Evolutionary conservation across 1,140 invertebrate genomes (phyloP).

Genomic region (Drosophila baimaii): DNA sequence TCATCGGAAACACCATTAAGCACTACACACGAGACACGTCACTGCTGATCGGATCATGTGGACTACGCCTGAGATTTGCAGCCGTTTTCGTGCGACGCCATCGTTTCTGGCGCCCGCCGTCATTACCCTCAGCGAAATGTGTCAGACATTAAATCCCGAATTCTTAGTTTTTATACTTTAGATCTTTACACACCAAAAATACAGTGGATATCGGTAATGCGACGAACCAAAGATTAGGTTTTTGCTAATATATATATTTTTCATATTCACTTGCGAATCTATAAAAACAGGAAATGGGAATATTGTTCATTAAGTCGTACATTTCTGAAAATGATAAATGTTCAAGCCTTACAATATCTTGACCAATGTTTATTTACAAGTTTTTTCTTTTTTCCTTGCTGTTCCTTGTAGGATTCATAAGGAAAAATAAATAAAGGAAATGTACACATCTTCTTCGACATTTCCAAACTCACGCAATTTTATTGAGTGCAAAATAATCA

Average conservation of each 20-base stretch:
- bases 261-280: neutral
- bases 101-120: slow-evolving; percentile 50
- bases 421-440: slow-evolving; percentile 8
- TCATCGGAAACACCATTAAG: slow-evolving; percentile 34
- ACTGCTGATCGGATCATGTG: slow-evolving; percentile 1
- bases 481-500: slow-evolving; percentile 33
- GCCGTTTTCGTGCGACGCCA: slow-evolving; percentile 47
- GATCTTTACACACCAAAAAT: slow-evolving; percentile 17
- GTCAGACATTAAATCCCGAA: slow-evolving; percentile 36
- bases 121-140: slow-evolving; percentile 29
- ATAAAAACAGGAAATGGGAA: neutral
- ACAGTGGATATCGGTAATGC: slow-evolving; percentile 7
- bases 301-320: too few species aligned
- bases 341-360: neutral
- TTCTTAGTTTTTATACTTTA: slow-evolving; percentile 15
- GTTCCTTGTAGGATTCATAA: neutral
- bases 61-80: slow-evolving; percentile 24
- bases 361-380: neutral
- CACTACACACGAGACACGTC: slow-evolving; percentile 29
- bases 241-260: too few species aligned
- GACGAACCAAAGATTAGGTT: too few species aligned
- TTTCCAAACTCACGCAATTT: slow-evolving; percentile 22
- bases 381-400: neutral
- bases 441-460: neutral
- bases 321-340: too few species aligned